Evolutionary conservation across 2,797 vertebrate genomes (phyloP), one percentile per base, ranked within the genome.

Genomic region (Spea hammondii): DNA sequence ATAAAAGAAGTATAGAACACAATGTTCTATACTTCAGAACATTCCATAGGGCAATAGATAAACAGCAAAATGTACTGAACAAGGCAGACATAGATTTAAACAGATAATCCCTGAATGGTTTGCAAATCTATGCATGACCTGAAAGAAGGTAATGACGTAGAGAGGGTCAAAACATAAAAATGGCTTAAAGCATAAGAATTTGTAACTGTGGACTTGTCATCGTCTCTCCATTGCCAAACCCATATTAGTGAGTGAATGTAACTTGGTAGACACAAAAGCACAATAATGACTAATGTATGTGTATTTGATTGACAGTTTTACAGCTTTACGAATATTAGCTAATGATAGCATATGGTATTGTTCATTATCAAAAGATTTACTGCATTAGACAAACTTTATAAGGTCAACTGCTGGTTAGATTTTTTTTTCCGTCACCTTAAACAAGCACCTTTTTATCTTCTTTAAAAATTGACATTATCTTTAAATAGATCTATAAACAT

Each of bases 401-500:
- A 32, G 32, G 32, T 32, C 32, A 32, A 32, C 32, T 32, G 32
- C 32, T 32, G 32, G 32, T 32, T 32, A 32, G 1, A 32, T 32
- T 32, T 32, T 32, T 32, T 32, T 32, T 32, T 3, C 32, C 32
- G 32, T 32, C 32, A 32, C 32, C 32, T 32, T 32, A 32, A 32
- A 32, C 32, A 32, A 32, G 2, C 32, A 32, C 32, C 32, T 32
- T 32, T 32, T 32, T 32, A 32, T 32, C 32, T 32, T 32, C 32
- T 32, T 32, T 32, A 32, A 32, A 32, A 32, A 3, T 32, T 89
- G 87, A 89, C 85, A 85, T 90, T 92, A 92, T 92, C 89, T 45
- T 88, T 83, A 86, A 86, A 88, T 85, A 91, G 90, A 93, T 94
- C 90, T 91, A 85, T 84, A 84, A 89, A 90, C 50, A 91, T 85